Percentiles rank a stretch among this genome's conserved stretches.
These are phyloP conservation scores for Ceratoteleas bidentatus DNA, from an alignment of 1,140 invertebrate genomes.

Conservation along the genomic window DNA sequence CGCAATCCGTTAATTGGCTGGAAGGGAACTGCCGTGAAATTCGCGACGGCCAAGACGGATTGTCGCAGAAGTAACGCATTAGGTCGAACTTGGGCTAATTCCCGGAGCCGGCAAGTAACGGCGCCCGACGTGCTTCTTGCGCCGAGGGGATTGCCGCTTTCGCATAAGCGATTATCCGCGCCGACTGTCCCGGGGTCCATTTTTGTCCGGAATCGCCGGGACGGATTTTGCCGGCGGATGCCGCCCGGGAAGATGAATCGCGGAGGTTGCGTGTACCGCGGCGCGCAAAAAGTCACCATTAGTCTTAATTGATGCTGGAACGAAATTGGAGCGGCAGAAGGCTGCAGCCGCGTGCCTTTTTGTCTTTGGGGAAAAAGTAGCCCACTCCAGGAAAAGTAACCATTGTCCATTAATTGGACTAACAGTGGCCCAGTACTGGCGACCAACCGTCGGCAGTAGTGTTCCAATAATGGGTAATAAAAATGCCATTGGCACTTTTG, in stretches of 20 bases:
- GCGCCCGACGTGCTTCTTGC: conserved; percentile 15
- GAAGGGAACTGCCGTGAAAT: conserved; percentile 54
- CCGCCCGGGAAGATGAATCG: too few relatives aligned
- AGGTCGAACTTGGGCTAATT: conserved; percentile 52
- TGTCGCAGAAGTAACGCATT: conserved; percentile 55
- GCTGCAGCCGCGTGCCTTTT: too few relatives aligned
- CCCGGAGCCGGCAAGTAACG: conserved; percentile 8
- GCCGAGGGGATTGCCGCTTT: background rate
- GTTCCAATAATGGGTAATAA: too few relatives aligned
- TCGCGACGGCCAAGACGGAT: conserved; percentile 48
- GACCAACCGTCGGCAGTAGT: too few relatives aligned
- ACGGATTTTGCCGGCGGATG: conserved; percentile 1
- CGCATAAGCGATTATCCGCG: too few relatives aligned
- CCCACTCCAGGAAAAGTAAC: too few relatives aligned
- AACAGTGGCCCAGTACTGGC: too few relatives aligned
- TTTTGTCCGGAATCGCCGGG: background rate
- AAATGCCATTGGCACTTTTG: too few relatives aligned
- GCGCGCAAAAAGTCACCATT: conserved; percentile 25
- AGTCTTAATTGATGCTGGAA: conserved; percentile 32
- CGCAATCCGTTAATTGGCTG: conserved; percentile 60
- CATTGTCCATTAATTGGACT: too few relatives aligned
- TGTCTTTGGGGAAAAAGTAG: too few relatives aligned
- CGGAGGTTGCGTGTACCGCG: too few relatives aligned
- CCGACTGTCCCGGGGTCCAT: too few relatives aligned
- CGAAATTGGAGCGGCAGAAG: conserved; percentile 4